These are phyloP conservation scores for Zootermopsis nevadensis DNA, from an alignment of 2,888 invertebrate species.

Conservation along the genomic window DNA sequence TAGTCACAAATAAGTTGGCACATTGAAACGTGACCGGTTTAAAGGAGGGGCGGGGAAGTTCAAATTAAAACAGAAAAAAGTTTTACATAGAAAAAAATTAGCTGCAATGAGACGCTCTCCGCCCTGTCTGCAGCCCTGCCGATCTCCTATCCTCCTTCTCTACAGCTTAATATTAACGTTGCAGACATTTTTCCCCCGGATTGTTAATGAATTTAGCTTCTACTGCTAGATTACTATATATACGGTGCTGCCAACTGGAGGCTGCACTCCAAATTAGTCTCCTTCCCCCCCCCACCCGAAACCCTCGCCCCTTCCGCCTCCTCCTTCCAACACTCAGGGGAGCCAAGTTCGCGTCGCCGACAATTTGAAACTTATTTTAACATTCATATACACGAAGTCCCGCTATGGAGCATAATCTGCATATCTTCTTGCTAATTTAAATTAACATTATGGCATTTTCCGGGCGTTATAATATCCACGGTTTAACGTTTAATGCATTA, in stretches of 20 bases:
- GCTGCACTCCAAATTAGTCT: constrained; percentile 51
- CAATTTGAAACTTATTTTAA: constrained; percentile 69
- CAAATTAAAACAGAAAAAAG: constrained; percentile 48
- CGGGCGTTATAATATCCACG: constrained; percentile 46
- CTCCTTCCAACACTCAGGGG: constrained; percentile 58
- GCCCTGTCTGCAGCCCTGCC: constrained; percentile 16
- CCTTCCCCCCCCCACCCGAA: constrained; percentile 35
- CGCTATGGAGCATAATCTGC: constrained; percentile 52
- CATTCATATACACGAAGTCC: constrained; percentile 63
- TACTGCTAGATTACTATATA: constrained; percentile 51
- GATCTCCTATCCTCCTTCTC: constrained; percentile 35
- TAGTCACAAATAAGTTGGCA: background rate
- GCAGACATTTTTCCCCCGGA: constrained; percentile 51
- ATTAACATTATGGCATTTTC: constrained; percentile 53
- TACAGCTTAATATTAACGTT: constrained; percentile 50
- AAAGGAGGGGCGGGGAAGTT: constrained; percentile 37
- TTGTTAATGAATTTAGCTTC: constrained; percentile 54
- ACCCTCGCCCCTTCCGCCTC: constrained; percentile 20
- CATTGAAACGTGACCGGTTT: background rate
- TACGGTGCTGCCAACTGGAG: constrained; percentile 43
- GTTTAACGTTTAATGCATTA: constrained; percentile 46
- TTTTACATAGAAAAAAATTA: constrained; percentile 41
- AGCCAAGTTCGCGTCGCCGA: constrained; percentile 65
- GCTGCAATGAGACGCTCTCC: constrained; percentile 40
- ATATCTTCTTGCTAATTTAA: constrained; percentile 54